Evolutionary conservation across 2,888 invertebrate species (phyloP).

Genomic region (Phortica okadai): DNA sequence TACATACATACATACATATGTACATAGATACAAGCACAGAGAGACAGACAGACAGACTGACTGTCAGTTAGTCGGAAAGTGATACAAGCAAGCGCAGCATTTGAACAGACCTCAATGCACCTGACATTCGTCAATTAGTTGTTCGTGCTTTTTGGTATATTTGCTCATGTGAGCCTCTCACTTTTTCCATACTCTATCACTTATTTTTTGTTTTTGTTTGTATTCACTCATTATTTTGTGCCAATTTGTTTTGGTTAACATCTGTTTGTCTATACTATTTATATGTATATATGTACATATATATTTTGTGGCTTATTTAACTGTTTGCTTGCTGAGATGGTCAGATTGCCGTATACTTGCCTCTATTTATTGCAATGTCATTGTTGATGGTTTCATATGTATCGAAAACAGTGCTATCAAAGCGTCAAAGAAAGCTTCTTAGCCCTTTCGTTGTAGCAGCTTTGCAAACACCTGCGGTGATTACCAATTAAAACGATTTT

Average conservation of each 20-base stretch:
- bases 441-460: background rate
- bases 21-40: background rate
- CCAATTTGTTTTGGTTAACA: slow-evolving; percentile 27
- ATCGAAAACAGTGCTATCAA: too few relatives aligned
- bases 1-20: slow-evolving; percentile 23
- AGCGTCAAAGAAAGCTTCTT: background rate
- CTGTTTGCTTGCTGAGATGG: background rate
- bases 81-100: background rate
- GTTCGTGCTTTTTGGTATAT: slow-evolving; percentile 12
- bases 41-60: slow-evolving; percentile 11
- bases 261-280: slow-evolving; percentile 7
- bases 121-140: slow-evolving; percentile 33
- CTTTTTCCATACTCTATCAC: slow-evolving; percentile 19
- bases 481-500: background rate
- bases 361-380: too few relatives aligned
- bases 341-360: background rate
- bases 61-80: background rate
- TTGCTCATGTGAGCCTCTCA: slow-evolving; percentile 25
- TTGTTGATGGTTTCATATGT: too few relatives aligned
- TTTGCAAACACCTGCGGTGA: background rate
- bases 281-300: background rate
- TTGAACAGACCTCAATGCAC: slow-evolving; percentile 20
- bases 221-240: slow-evolving; percentile 14
- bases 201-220: background rate
- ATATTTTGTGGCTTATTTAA: background rate